phyloP scores from a whole-genome alignment of 2,113 vertebrate species.

The Pseudopodoces humilis region DNA sequence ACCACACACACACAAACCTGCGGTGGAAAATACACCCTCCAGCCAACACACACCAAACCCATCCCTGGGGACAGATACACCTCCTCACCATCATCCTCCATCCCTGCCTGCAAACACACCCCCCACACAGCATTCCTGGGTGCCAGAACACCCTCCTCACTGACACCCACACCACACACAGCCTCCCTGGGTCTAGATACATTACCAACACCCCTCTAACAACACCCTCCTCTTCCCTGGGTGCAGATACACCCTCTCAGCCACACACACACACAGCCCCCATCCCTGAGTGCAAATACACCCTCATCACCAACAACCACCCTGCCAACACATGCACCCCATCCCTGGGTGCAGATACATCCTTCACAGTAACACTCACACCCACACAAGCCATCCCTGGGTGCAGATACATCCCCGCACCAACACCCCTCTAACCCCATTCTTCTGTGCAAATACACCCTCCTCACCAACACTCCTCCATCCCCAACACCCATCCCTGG shows the following conservation, averaged over 20 bases:
- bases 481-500: not conserved
- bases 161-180: not conserved
- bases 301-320: not conserved
- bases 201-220: not conserved
- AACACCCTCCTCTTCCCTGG: not conserved
- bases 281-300: not conserved
- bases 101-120: not conserved
- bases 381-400: not conserved
- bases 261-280: not conserved
- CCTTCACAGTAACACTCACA: not conserved
- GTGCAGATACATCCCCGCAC: not conserved
- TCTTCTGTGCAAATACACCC: not conserved
- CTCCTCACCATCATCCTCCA: not conserved
- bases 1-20: not conserved
- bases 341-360: not conserved
- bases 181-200: not conserved
- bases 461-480: not conserved
- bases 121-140: not conserved
- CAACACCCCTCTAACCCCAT: not conserved
- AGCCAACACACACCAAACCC: not conserved
- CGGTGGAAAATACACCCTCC: not conserved
- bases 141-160: not conserved
- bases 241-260: not conserved
- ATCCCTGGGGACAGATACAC: not conserved
- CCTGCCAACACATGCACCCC: not conserved